Evolutionary conservation across 2,797 vertebrate genomes (phyloP).

Genomic region (Strix occidentalis): DNA sequence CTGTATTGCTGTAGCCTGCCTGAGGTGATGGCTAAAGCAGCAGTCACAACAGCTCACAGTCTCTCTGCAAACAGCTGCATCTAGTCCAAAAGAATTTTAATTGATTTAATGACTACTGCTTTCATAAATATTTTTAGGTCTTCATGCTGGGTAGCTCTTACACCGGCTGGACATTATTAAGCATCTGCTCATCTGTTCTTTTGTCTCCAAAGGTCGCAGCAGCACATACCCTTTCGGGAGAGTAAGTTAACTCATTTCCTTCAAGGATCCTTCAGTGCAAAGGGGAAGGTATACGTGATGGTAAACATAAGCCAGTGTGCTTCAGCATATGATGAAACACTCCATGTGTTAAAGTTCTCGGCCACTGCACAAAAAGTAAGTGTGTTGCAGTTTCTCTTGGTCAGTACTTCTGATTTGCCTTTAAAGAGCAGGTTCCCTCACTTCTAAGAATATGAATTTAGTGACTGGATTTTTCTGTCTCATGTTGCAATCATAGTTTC

Average conservation of each 20-base stretch:
- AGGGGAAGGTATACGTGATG: slow-evolving; percentile 91
- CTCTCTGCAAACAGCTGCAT: neutral
- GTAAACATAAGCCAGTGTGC: slow-evolving; percentile 92
- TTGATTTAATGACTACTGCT: neutral
- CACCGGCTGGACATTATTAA: neutral
- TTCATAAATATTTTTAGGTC: neutral
- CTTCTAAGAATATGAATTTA: neutral
- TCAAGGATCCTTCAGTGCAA: slow-evolving; percentile 91
- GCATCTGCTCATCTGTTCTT: neutral
- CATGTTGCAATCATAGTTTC: too few species aligned
- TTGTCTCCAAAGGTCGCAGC: slow-evolving; percentile 77
- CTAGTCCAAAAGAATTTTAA: neutral
- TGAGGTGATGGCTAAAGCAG: neutral
- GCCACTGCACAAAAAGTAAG: slow-evolving; percentile 92
- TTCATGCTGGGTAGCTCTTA: neutral
- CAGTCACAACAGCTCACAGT: neutral
- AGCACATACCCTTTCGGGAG: slow-evolving; percentile 94
- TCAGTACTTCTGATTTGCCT: neutral
- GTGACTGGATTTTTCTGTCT: neutral
- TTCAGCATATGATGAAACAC: slow-evolving; percentile 90
- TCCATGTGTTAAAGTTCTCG: slow-evolving; percentile 92
- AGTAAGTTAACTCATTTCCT: slow-evolving; percentile 96
- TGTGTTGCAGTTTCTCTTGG: neutral
- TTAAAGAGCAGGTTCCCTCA: neutral
- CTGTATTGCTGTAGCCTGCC: neutral